Evolutionary conservation across 2,113 vertebrate species (phyloP), one percentile per base, ranked within the genome.

Genomic region (Hemibagrus wyckioides): DNA sequence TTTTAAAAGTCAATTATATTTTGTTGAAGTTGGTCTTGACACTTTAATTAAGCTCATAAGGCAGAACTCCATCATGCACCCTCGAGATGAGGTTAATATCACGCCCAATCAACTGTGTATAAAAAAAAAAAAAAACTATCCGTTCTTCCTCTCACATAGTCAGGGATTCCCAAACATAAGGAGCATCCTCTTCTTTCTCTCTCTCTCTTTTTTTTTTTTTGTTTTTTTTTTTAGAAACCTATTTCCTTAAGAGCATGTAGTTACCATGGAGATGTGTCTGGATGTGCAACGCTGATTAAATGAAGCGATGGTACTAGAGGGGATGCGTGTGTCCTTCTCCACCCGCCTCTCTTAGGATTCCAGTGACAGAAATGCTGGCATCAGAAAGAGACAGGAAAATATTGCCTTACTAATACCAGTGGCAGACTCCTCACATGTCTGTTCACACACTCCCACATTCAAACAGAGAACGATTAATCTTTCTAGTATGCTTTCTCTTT

Each of bases 261-360:
- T 91, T 88, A 90, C 91, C 91, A 94, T 92, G 90, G 93, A 79
- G 90, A 94, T 91, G 4, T 59, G 57, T 69, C 67, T 15, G n/a
- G 80, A 88, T 86, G 89, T 87, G 89, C 88, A 83, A 67, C 79
- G 23, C 80, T 50, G 79, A 91, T 88, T 90, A 90, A 89, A 85
- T 85, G 83, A n/a, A 83, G 83, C 81, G 86, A 90, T 86, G 83
- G 89, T 86, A 76, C 52, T n/a, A 44, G 52, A 90, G 85, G 87
- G 56, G 77, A 86, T 65, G 73, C 36, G n/a, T 61, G 54, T 79
- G 57, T 25, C 36, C 63, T 81, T 75, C 6, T 23, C 39, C 71
- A 3, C 50, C 52, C 15, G 4, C 33, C 13, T 65, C 57, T 67
- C 85, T 67, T 39, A 57, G 33, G 79, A 50, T 83, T 67, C 4